Conservation (phyloP, 2,797 vertebrate species). For the Pseudotriccus pelzelni region DNA sequence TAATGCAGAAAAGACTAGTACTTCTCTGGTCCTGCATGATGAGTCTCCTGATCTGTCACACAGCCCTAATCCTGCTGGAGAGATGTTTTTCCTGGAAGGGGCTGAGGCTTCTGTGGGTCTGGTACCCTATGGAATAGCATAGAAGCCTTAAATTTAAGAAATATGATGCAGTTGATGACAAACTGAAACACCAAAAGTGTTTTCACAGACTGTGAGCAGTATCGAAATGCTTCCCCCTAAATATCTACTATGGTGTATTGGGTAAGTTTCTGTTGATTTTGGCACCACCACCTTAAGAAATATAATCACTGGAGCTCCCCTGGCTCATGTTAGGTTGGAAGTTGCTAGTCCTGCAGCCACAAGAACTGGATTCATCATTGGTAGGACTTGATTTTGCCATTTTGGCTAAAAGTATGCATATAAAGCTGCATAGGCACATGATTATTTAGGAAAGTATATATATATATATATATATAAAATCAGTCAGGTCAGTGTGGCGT, state of each 20-base stretch:
- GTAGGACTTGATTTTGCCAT: too few species aligned
- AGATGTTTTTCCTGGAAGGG: neutral
- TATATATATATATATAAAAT: neutral
- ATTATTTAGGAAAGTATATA: too few species aligned
- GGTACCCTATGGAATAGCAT: neutral
- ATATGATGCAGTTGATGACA: neutral
- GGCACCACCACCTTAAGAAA: neutral
- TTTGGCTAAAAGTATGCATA: too few species aligned
- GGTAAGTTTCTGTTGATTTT: neutral
- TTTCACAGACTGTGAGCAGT: neutral
- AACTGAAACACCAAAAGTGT: neutral
- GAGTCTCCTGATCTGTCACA: neutral
- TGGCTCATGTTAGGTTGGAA: neutral
- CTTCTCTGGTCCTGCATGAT: neutral
- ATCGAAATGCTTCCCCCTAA: neutral
- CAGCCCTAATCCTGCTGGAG: neutral
- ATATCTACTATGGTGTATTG: fast-evolving
- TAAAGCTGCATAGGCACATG: too few species aligned
- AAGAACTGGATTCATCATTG: neutral
- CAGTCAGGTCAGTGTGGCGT: neutral
- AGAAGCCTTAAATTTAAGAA: neutral
- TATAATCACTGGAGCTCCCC: neutral
- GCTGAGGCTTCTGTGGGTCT: neutral
- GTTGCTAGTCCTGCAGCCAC: neutral
- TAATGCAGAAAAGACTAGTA: neutral